Base-by-base conservation (phyloP, 2,797 vertebrate genomes). In the Luscinia megarhynchos region DNA sequence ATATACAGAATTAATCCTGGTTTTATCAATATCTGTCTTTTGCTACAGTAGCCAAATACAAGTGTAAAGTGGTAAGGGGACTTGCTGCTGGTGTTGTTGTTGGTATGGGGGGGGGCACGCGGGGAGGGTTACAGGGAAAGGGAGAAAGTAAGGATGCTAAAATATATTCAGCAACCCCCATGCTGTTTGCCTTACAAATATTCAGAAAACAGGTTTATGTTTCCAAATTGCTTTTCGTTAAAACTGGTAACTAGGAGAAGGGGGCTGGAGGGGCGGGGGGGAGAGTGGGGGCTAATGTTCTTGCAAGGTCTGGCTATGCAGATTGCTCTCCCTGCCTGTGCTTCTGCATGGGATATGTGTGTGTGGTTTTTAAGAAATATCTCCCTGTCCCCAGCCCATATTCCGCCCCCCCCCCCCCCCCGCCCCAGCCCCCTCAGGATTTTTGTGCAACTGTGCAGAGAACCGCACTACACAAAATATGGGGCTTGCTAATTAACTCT, bases 1-100 rank as follows among this genome's bases (percentile, higher is more conserved):
- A 98, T 98, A 97, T 97, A 97, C 95, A 96, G 97, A 97, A 98
- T 98, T 98, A 97, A 97, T 97, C 98, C 97, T 89, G 97, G 96
- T 94, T 98, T 97, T 90, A 98, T 97, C 98, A 97, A 97, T 97
- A 97, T 97, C 96, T 96, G 94, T 92, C 95, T 96, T 97, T 94
- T 95, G 97, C 95, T 97, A 96, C 97, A 96, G 97, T 97, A 97
- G 95, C 97, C 97, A 97, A 97, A 97, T 92, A 96, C 80, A 93
- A 97, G 94, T 87, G 93, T 91, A 95, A 93, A 94, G 86, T 93
- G 74, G 87, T 74, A 68, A 78, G 86, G 85, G 80, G 83, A 86
- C 88, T 59, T 53, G 73, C 79, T 89, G 93, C 79, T 90, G 85
- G 13, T 90, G 79, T 29, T 94, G 68, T 62, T 87, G 54, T 76